A percentile compares a stretch with the other conserved stretches of the same genome.
phyloP scores from a whole-genome alignment of 1,140 invertebrate genomes.

The Nautilus pompilius region DNA sequence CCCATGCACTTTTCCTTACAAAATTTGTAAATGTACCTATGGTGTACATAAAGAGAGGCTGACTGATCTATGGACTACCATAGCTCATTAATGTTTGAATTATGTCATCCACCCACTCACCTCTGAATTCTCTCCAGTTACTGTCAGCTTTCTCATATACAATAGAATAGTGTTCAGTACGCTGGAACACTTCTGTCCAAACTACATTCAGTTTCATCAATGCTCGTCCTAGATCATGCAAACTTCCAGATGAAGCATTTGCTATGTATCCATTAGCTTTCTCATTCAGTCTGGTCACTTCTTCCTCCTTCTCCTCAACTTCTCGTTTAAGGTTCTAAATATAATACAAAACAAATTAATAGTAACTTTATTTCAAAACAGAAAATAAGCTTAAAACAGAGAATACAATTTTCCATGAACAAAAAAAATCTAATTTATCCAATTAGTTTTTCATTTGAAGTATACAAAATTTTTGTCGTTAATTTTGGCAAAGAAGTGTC shows the following conservation, averaged over 20 bases:
- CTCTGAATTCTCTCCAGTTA: constrained; percentile 42
- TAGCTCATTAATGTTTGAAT: too few relatives aligned
- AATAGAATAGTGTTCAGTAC: constrained; percentile 35
- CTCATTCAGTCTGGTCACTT: constrained; percentile 35
- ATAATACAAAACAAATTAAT: neutral
- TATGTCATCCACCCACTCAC: constrained; percentile 18
- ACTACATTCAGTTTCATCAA: constrained; percentile 41
- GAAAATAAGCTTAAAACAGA: too few relatives aligned
- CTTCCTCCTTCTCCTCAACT: constrained; percentile 28
- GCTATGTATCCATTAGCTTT: constrained; percentile 40
- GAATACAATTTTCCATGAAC: too few relatives aligned
- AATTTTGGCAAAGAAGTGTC: too few relatives aligned
- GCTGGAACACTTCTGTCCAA: constrained; percentile 39
- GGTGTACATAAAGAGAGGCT: too few relatives aligned
- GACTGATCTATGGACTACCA: too few relatives aligned
- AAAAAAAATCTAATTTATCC: too few relatives aligned
- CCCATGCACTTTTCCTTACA: too few relatives aligned
- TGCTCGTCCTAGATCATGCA: constrained; percentile 44
- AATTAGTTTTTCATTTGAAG: too few relatives aligned
- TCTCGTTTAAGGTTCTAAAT: constrained; percentile 43
- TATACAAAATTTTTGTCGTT: too few relatives aligned
- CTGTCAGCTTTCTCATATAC: constrained; percentile 29
- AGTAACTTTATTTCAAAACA: neutral
- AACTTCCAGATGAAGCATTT: constrained; percentile 29
- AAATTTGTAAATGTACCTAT: too few relatives aligned